Evolutionary conservation across 2,888 invertebrate species (phyloP).

Genomic region (Argyresthia albistria): DNA sequence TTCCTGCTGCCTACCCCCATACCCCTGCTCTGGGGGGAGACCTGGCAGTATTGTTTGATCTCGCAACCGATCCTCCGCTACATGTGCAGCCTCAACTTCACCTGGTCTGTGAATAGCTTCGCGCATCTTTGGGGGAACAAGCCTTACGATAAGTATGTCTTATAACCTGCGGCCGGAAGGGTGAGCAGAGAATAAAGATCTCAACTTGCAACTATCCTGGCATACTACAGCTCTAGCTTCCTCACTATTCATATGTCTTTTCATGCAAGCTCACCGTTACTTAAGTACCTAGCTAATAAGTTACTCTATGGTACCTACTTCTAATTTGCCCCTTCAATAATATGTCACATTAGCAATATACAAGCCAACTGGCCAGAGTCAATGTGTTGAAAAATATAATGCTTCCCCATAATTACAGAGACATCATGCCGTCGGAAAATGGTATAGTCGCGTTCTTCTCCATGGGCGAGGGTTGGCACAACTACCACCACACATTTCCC

Average conservation of each 20-base stretch:
- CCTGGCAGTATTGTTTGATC: conserved; percentile 55
- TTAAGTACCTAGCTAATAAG: no score
- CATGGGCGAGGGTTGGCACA: conserved; percentile 94
- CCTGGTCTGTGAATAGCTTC: conserved; percentile 92
- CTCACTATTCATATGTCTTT: not conserved
- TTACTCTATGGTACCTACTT: no score
- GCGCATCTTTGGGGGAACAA: conserved; percentile 85
- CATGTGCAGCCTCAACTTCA: conserved; percentile 81
- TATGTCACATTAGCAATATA: no score
- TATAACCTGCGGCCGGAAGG: no score
- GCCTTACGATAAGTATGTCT: conserved; percentile 79
- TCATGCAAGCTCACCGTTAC: not conserved
- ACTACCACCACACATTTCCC: conserved; percentile 94
- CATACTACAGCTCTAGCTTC: no score
- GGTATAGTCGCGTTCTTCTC: conserved; percentile 79
- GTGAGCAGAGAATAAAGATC: no score
- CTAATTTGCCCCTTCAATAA: no score
- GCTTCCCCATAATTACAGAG: conserved; percentile 49
- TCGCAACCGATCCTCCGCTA: conserved; percentile 81
- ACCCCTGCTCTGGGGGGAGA: conserved; percentile 83
- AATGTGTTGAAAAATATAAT: not conserved
- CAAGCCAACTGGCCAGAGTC: no score
- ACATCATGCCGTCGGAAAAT: conserved; percentile 86
- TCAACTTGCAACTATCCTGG: no score
- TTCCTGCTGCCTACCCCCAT: conserved; percentile 81